phyloP scores from a whole-genome alignment of 1,140 invertebrate genomes.

The Rhyacophila brunnea region DNA sequence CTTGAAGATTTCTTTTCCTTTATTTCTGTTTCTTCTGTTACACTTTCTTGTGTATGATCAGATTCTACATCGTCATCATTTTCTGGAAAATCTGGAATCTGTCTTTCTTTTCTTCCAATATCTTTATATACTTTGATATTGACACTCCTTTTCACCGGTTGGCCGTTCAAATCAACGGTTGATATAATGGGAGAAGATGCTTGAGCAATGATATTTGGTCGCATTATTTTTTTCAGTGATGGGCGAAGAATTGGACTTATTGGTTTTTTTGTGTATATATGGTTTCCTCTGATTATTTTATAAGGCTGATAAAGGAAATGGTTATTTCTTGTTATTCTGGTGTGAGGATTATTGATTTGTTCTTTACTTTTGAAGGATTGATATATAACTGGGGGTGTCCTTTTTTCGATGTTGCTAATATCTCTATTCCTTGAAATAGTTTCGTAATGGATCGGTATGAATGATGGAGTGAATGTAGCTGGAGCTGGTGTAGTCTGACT shows the following conservation, averaged over 20 bases:
- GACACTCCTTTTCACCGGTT: conserved; percentile 39
- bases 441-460: conserved; percentile 6
- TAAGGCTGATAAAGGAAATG: conserved; percentile 51
- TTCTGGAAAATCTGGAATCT: not conserved
- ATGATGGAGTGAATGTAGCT: not conserved
- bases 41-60: too few species aligned
- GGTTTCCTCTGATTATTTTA: conserved; percentile 47
- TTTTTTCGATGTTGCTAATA: conserved; percentile 6
- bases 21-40: too few species aligned
- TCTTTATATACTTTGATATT: conserved; percentile 42
- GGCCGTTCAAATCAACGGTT: conserved; percentile 39
- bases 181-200: conserved; percentile 36
- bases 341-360: conserved; percentile 29
- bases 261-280: conserved; percentile 44
- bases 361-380: conserved; percentile 37
- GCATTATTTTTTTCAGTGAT: conserved; percentile 45
- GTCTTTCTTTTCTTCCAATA: conserved; percentile 40
- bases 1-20: not conserved
- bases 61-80: not conserved
- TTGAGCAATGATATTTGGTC: conserved; percentile 44
- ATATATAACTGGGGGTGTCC: conserved; percentile 8
- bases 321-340: conserved; percentile 43
- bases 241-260: conserved; percentile 48
- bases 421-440: conserved; percentile 1
- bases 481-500: not conserved